Evolutionary conservation across 2,888 invertebrate species (phyloP), one percentile per base, ranked within the genome.

Genomic region (Temnothorax unifasciatus): DNA sequence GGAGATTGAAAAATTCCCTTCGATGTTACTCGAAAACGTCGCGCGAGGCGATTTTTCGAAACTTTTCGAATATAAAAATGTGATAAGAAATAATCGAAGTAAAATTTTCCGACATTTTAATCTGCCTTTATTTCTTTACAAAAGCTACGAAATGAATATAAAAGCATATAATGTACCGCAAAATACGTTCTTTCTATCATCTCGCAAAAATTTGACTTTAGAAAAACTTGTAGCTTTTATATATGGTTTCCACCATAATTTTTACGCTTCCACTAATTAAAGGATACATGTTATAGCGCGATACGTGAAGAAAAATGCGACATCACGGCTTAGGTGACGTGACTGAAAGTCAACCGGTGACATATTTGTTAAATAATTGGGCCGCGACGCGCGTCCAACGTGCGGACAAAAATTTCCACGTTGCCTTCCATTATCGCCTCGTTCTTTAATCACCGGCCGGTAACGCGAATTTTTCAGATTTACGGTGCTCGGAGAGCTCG

Each of bases 391-490:
- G 66, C 44, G 61, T 13, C 57, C 61, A 59, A 57, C 25, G 34
- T 47, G 59, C 25, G 50, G 8, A 61, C 47, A 44, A 83, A 88
- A 89, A 83, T 74, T 76, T 89, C 76, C 64, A 59, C 47, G 68
- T 44, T 47, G 54, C 29, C 79, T 87, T 82, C 63, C 85, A 83
- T 90, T 89, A 89, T 86, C 82, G 71, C 68, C 63, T 77, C 86
- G 82, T 90, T 90, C 88, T 86, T 87, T 87, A 87, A 88, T 90
- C 85, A 86, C 87, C 83, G 57, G 66, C 82, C 66, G 66, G 84
- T 84, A 79, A 86, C 82, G 83, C 76, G 54, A 75, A 88, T 89
- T 90, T 90, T 90, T 89, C 84, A 75, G 84, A 77, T 86, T 88
- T 71, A 75, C 84, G 71, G 64, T 57, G 82, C 75, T 68, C 85